phyloP scores from a whole-genome alignment of 2,113 vertebrate genomes.

The Vulpes lagopus region DNA sequence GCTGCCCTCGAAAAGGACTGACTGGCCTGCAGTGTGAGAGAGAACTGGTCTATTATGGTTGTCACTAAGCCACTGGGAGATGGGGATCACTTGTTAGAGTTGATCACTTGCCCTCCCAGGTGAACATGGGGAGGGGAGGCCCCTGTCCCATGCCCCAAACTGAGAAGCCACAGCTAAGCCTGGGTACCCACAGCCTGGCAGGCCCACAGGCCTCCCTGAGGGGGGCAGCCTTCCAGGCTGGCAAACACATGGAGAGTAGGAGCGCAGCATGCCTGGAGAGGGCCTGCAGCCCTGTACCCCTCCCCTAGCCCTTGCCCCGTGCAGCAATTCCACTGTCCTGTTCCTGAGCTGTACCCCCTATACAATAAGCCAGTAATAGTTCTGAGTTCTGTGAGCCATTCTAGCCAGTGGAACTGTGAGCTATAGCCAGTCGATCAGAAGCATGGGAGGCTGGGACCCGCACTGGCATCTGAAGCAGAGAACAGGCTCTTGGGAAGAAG shows the following conservation, averaged over 20 bases:
- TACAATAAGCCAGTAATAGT: neutral
- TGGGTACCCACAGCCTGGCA: neutral
- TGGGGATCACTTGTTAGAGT: neutral
- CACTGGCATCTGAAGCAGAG: rapidly evolving
- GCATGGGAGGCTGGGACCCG: neutral
- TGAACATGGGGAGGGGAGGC: neutral
- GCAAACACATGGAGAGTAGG: too few relatives aligned
- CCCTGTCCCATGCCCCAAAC: neutral
- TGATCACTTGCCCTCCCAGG: neutral
- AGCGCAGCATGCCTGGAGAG: neutral
- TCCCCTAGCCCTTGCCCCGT: rapidly evolving
- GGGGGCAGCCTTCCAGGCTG: too few relatives aligned
- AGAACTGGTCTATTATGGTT: rapidly evolving
- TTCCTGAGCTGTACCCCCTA: neutral
- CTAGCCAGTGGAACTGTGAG: neutral
- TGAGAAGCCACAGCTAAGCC: neutral
- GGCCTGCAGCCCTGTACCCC: neutral
- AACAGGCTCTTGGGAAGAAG: neutral
- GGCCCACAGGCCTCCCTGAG: neutral
- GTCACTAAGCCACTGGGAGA: neutral
- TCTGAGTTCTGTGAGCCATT: neutral
- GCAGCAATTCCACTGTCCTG: neutral
- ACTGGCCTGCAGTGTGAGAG: rapidly evolving
- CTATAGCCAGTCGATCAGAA: neutral
- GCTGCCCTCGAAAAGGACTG: neutral